Evolutionary conservation across 2,113 vertebrate species (phyloP), one percentile per base, ranked within the genome.

Genomic region (Struthio camelus): DNA sequence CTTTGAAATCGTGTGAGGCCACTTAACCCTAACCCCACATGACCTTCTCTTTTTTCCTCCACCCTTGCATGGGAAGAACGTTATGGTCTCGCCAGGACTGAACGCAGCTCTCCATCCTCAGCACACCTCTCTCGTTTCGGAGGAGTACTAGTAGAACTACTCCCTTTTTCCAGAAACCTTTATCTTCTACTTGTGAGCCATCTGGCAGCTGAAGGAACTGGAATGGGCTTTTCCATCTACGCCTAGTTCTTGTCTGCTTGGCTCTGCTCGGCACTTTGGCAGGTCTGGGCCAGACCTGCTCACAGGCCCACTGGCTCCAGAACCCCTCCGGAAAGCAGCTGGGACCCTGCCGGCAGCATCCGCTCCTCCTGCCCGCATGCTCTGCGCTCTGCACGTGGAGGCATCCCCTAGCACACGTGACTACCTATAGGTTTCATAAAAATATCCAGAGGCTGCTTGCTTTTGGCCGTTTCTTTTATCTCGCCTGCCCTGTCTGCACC

Each of bases 21-120:
- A 20, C 38, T 7, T 8, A 4, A 61, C 19, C 50, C 12, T 30
- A 72, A 34, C 19, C 18, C 4, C 46, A 28, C 0, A 0, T 0
- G 16, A 11, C 14, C 30, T 30, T 22, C 24, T 30, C 44, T 9
- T 16, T 16, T n/a, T 48, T 48, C 46, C 54, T 53, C 9, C 34
- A 17, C 6, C 13, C 44, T 15, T 38, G 44, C 69, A 58, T 34
- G 56, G 50, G 19, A 34, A 61, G n/a, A 38, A 30, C 28, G 19
- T 67, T 13, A 6, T 0, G 2, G 28, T 62, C 34, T 18, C 20
- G 15, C 18, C 27, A 42, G 67, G 56, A 59, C 82, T 19, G 46
- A 48, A 19, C 17, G 46, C 46, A 48, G 46, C 46, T 19, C 46
- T 48, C 46, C 46, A 48, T 48, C 46, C 17, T 51, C 61, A 53